phyloP scores from a whole-genome alignment of 2,113 vertebrate species.

The Apodemus speciosus region DNA sequence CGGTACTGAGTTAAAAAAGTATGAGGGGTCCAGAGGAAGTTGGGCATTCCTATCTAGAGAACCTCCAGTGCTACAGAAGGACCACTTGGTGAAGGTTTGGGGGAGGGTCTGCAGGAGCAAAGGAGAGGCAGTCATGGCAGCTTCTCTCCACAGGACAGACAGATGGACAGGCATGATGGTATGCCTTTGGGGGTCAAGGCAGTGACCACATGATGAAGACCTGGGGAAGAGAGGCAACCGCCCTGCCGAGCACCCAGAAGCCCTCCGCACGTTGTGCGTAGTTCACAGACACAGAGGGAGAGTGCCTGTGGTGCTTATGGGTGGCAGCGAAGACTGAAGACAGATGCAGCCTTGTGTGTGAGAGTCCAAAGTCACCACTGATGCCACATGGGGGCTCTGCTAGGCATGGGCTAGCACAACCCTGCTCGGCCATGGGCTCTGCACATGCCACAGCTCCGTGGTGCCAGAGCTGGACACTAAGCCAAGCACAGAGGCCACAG shows the following conservation, averaged over 20 bases:
- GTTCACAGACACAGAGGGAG: fast-evolving
- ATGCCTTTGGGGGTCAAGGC: background rate
- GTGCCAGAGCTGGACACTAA: too few species aligned
- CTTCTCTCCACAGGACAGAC: background rate
- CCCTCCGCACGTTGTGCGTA: too few species aligned
- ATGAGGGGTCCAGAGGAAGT: too few species aligned
- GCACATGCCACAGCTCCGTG: too few species aligned
- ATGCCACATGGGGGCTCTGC: fast-evolving
- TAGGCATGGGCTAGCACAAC: background rate
- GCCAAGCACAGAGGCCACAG: background rate
- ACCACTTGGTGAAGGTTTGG: background rate
- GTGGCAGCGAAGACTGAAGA: too few species aligned
- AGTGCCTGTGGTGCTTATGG: fast-evolving
- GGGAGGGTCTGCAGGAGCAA: background rate
- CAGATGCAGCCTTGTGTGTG: background rate
- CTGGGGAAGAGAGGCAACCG: background rate
- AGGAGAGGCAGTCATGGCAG: fast-evolving
- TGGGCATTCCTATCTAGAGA: background rate
- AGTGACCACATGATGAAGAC: fast-evolving
- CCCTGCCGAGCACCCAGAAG: too few species aligned
- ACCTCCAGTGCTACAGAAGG: background rate
- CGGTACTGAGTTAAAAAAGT: background rate
- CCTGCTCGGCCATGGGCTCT: too few species aligned
- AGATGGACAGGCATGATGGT: background rate
- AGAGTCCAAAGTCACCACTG: background rate